Conservation (phyloP, 2,797 vertebrate genomes). For the Phataginus tricuspis region DNA sequence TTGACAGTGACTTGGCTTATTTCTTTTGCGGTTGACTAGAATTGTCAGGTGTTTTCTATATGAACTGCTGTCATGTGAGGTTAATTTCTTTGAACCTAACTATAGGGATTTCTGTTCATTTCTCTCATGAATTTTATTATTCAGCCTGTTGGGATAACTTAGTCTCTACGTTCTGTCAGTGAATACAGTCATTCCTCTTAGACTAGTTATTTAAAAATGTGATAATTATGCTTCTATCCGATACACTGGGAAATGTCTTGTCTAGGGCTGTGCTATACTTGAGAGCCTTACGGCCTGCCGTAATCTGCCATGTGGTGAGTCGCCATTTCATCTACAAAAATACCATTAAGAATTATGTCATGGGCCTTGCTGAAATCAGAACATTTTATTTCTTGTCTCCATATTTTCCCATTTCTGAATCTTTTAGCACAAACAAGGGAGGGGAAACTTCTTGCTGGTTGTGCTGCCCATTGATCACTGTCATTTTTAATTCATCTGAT, state of each 20-base stretch:
- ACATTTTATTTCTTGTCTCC: background rate
- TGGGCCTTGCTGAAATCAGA: background rate
- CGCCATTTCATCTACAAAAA: background rate
- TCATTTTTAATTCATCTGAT: background rate
- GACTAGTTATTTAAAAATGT: background rate
- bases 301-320: background rate
- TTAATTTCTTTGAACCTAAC: background rate
- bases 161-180: background rate
- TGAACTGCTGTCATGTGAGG: background rate
- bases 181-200: background rate
- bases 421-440: background rate
- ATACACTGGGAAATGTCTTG: background rate
- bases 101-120: background rate
- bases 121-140: background rate
- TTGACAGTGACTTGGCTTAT: background rate
- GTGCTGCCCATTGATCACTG: background rate
- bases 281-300: background rate
- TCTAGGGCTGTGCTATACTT: background rate
- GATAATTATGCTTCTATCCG: background rate
- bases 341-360: slow-evolving; percentile 18
- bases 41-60: background rate
- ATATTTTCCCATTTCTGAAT: background rate
- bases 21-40: background rate
- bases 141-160: background rate
- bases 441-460: background rate